Conservation (phyloP, 2,888 invertebrate species). For the Dasypolia templi region DNA sequence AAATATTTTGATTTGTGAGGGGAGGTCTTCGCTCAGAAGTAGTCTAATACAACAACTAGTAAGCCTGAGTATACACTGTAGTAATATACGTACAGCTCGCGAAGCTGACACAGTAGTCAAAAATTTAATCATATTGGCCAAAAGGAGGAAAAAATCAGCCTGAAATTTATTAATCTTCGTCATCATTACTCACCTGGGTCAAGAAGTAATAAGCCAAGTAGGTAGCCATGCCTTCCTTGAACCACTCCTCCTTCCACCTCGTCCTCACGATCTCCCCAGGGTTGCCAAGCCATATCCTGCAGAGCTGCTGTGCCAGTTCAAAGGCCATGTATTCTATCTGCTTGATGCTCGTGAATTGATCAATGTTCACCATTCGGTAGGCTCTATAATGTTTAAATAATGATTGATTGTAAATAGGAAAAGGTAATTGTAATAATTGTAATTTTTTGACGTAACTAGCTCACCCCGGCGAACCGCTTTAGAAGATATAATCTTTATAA, state of each 20-base stretch:
- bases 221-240: constrained; percentile 87
- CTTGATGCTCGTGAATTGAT: constrained; percentile 79
- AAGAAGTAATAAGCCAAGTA: constrained; percentile 84
- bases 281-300: constrained; percentile 86
- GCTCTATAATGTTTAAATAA: constrained; percentile 70
- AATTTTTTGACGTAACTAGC: too few species aligned
- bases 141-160: not conserved
- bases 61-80: not conserved
- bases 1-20: too few species aligned
- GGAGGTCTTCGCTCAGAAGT: too few species aligned
- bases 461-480: too few species aligned
- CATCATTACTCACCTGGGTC: constrained; percentile 74
- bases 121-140: not conserved
- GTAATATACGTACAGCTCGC: too few species aligned
- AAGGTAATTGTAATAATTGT: too few species aligned
- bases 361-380: constrained; percentile 73
- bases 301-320: constrained; percentile 83
- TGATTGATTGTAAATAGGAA: too few species aligned
- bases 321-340: constrained; percentile 82
- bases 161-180: not conserved
- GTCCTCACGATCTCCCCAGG: constrained; percentile 82
- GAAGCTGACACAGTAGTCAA: not conserved
- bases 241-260: constrained; percentile 87
- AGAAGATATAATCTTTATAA: too few species aligned
- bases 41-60: not conserved